Base-by-base conservation (phyloP, 2,113 vertebrate genomes). In the Sylvilagus bachmani region DNA sequence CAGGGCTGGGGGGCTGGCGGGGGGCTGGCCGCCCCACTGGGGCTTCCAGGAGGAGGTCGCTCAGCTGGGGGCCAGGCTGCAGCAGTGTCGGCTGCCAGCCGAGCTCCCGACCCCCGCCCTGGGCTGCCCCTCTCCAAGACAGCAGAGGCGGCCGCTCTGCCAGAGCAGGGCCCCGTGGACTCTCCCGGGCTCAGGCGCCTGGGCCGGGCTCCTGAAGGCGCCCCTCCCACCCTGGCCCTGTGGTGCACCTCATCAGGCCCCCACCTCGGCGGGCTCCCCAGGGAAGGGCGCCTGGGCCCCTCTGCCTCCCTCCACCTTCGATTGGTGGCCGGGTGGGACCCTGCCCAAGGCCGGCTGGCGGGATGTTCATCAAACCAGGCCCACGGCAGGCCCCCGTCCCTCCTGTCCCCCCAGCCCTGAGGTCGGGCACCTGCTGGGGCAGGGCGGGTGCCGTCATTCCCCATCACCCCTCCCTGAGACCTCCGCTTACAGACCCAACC, bases 341-440 rank as follows among this genome's bases (percentile, higher is more conserved):
- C 1, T 8, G 53, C 5, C 2, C 27, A 6, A 33, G 67, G 8
- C 1, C 10, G 24, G 25, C 53, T 24, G 29, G 22, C 3, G 1
- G 27, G 19, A 3, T 11, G 22, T 2, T 53, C 69, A 11, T 78
- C 5, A 2, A 31, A 22, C 25, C 61, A 1, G 24, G 67, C 14
- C 5, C 33, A n/a, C 55, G 22, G 36, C 58, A 66, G 24, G 27
- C 58, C 38, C 22, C 9, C 51, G 49, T 33, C 64, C n/a, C 75
- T 80, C 33, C 19, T 5, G 31, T 2, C 38, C 7, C 7, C 55
- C 62, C 6, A 24, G 55, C 21, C 62, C 38, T 2, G 16, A 38
- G 22, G 17, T 5, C 4, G 55, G 24, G 10, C 29, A 5, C 58
- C 21, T 44, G 44, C 44, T 44, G 44, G 44, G 44, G 5, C 44